Base-by-base conservation (phyloP, 2,888 invertebrate species). In the Netelia melanura region DNA sequence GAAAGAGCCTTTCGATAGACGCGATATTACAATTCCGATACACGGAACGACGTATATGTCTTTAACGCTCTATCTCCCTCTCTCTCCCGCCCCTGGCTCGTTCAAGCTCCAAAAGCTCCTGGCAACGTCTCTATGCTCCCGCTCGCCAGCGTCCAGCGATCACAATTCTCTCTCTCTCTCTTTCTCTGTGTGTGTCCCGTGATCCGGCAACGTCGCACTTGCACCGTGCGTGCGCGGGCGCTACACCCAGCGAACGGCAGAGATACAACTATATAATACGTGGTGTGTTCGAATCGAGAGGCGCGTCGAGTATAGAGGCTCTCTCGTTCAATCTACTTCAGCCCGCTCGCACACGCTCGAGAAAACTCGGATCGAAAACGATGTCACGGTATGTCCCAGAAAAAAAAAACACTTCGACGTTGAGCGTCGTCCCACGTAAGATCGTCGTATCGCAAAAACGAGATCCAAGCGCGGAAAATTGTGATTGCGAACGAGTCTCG, bases 121-220 rank as follows among this genome's bases (percentile, higher is more conserved):
- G 48, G 48, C 48, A 48, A 48, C 30, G 30, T 68, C 23, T 38
- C 38, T 14, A 72, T 61, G 52, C 65, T 72, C 65, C 72, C 61
- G 30, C 61, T 17, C 68, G 58, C 23, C 56, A 67, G 81, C 81
- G 72, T 78, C 62, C 67, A 86, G 83, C 76, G 84, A 62, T 77
- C 56, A 79, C 75, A 72, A 80, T 71, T 78, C 82, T 72, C 62
- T 70, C 21, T 21, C 21, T 21, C 21, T 21, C 64, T 54, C 64
- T 65, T 65, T 62, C 30, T 54, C n/a, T 75, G 52, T 54, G 71
- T 58, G 25, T 54, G 71, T 54, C 67, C 30, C 75, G 54, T 52
- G 75, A 62, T 62, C 10, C 76, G 88, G 89, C 88, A 89, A 89
- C 88, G 86, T 80, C 76, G 89, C 87, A 79, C 86, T 82, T 83